Evolutionary conservation across 2,888 invertebrate species (phyloP), one percentile per base, ranked within the genome.

Genomic region (Halocaridina rubra): DNA sequence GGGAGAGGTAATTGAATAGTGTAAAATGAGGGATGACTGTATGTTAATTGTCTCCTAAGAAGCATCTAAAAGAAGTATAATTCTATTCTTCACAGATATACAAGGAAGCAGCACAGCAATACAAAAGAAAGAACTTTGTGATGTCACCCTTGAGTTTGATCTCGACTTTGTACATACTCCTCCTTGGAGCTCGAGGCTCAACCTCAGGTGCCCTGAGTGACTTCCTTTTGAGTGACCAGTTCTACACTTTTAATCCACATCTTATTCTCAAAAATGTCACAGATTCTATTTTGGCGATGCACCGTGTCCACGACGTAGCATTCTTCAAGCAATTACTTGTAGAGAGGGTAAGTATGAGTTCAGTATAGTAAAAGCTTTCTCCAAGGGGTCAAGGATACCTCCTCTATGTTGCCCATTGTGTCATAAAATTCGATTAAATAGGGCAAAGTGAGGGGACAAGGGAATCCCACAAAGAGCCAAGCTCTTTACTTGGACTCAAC

Each of bases 181-280:
- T 92, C 88, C 92, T 93, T 87, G 93, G 92, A 0, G 90, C 92
- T 0, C 79, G 88, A 1, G 92, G 91, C 0, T 88, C 87, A 1
- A 97, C 97, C 0, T 96, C 97, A 0, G 96, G 95, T 0, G 96
- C 96, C 92, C 96, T 97, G 95, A 96, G 97, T 90, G 96, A 96
- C 89, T 93, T 97, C 13, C 91, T 97, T 0, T 94, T 94, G 89
- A 91, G 97, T 19, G 97, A 97, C 90, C 96, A 97, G 88, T 96
- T 96, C 94, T 94, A 96, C 0, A 96, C 96, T 0, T 97, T 97
- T 89, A 97, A 97, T 91, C 97, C 97, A 0, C 97, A 97, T 90
- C 93, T 96, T 89, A 94, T 96, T 0, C 94, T 96, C 89, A 95
- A 95, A 90, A 96, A 96, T 90, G 94, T 97, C 24, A 96, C 96